phyloP scores from a whole-genome alignment of 2,797 vertebrate genomes.

The Myotis daubentonii region DNA sequence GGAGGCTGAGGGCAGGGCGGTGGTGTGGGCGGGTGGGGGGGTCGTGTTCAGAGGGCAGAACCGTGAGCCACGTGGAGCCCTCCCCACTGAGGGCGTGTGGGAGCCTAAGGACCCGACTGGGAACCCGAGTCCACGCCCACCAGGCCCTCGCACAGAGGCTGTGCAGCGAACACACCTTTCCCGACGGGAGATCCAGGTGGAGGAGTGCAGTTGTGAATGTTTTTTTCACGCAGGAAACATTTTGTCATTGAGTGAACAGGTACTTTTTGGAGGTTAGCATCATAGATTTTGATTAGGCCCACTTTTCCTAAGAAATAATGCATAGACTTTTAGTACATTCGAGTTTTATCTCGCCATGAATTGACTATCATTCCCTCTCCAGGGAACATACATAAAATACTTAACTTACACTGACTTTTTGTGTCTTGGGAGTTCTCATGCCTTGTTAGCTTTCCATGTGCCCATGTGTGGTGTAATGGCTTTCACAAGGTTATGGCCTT shows the following conservation, averaged over 20 bases:
- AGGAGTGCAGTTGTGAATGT: neutral
- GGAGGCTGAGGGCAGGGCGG: neutral
- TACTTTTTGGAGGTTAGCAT: neutral
- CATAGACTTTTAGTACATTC: neutral
- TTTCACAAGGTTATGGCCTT: neutral
- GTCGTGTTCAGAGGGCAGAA: neutral
- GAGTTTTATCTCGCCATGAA: neutral
- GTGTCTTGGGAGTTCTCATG: neutral
- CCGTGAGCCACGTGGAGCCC: neutral
- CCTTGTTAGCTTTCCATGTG: neutral
- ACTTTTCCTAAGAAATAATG: neutral
- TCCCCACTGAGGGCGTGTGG: neutral
- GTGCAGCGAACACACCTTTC: accelerated
- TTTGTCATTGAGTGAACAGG: neutral
- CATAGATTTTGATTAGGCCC: neutral
- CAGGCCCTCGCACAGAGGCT: accelerated
- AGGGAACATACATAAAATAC: neutral
- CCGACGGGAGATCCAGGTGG: too few species aligned
- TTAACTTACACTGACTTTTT: neutral
- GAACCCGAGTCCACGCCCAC: neutral
- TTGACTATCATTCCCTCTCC: neutral
- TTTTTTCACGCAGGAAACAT: neutral
- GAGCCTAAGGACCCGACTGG: neutral
- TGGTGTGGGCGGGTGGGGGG: accelerated
- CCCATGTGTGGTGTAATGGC: accelerated